Percentiles rank a stretch among this genome's conserved stretches.
phyloP scores from a whole-genome alignment of 1,140 invertebrate genomes.

The Leguminivora glycinivorella region DNA sequence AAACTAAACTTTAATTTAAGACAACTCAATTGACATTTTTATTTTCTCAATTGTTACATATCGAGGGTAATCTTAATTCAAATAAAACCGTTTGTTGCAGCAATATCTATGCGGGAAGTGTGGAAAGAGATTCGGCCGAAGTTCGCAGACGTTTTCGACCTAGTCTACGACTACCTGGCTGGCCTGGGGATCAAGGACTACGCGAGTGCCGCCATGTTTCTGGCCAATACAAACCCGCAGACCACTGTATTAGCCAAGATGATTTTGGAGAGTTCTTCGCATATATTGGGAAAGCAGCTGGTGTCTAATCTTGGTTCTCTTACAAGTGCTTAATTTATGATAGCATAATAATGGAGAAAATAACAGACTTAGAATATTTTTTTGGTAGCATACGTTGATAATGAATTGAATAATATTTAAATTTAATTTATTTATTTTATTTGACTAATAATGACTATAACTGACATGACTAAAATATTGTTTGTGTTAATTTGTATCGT shows the following conservation, averaged over 20 bases:
- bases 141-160: constrained; percentile 58
- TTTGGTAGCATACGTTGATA: not conserved
- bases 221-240: constrained; percentile 43
- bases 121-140: constrained; percentile 62
- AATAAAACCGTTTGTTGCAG: constrained; percentile 47
- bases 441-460: not conserved
- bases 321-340: not conserved
- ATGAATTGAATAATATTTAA: not conserved
- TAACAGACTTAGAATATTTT: not conserved
- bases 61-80: not conserved
- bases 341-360: not conserved
- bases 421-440: not conserved
- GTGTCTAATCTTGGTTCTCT: constrained; percentile 45
- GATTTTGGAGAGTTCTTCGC: constrained; percentile 54
- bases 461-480: not conserved
- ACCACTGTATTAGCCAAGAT: constrained; percentile 51
- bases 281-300: constrained; percentile 58
- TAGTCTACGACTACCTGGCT: constrained; percentile 69
- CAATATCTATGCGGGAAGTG: constrained; percentile 62
- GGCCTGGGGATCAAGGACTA: constrained; percentile 66
- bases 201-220: constrained; percentile 52
- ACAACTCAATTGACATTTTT: too few species aligned
- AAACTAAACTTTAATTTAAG: too few species aligned
- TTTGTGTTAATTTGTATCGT: not conserved
- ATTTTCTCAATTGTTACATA: not conserved